Evolutionary conservation across 2,888 invertebrate genomes (phyloP).

Genomic region (Eupelmus urozonus): DNA sequence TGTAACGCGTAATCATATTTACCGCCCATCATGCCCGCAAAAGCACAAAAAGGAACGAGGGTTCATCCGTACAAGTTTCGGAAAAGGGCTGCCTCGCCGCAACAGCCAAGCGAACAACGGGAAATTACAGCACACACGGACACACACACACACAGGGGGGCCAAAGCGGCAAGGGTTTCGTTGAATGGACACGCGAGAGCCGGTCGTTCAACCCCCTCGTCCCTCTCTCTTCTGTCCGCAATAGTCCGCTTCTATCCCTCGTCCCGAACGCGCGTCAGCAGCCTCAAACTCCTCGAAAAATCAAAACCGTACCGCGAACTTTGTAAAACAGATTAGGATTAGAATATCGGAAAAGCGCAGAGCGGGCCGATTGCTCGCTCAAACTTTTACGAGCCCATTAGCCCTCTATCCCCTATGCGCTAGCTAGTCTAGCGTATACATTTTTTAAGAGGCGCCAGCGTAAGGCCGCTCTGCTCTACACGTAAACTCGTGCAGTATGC

Average conservation of each 20-base stretch:
- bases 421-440: neutral
- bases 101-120: too few species aligned
- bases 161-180: conserved; percentile 19
- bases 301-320: neutral
- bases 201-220: conserved; percentile 51
- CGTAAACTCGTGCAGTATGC: conserved; percentile 7
- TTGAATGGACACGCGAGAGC: conserved; percentile 10
- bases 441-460: conserved; percentile 6
- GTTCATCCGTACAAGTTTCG: too few species aligned
- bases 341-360: neutral
- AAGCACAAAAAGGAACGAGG: too few species aligned
- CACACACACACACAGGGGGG: too few species aligned
- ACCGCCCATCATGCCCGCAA: too few species aligned
- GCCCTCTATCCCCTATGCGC: conserved; percentile 1
- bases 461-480: too few species aligned
- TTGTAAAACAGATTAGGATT: conserved; percentile 38
- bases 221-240: neutral
- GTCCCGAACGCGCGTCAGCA: neutral
- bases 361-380: neutral
- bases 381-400: conserved; percentile 33
- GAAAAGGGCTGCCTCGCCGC: too few species aligned
- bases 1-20: too few species aligned
- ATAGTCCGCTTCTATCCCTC: neutral
- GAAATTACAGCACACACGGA: neutral
- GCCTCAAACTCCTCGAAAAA: neutral